These are phyloP conservation scores for Odocoileus virginianus DNA, from an alignment of 2,113 vertebrate genomes.

Conservation along the genomic window DNA sequence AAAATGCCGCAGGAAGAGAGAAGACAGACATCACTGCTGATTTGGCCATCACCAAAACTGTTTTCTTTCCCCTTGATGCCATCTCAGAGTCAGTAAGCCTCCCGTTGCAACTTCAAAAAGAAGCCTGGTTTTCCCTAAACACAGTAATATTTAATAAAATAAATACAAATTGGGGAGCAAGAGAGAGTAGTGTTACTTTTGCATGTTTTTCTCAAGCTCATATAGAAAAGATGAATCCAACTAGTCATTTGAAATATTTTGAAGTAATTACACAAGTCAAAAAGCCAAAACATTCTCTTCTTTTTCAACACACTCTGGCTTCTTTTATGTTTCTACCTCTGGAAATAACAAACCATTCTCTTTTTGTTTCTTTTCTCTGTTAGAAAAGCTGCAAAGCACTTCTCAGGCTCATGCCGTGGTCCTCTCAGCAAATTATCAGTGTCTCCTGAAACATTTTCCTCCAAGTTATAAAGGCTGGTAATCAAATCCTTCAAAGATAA, in stretches of 20 bases:
- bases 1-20: background rate
- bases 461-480: conserved; percentile 38
- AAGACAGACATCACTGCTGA: background rate
- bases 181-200: background rate
- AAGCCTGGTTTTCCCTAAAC: background rate
- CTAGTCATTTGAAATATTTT: background rate
- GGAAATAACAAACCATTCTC: background rate
- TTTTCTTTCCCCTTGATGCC: background rate
- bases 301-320: background rate
- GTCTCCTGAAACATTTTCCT: conserved; percentile 42
- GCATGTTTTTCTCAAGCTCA: background rate
- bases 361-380: background rate
- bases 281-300: background rate
- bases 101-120: background rate
- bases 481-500: conserved; percentile 12
- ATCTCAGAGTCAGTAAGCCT: background rate
- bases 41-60: too few species aligned
- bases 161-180: background rate
- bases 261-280: background rate
- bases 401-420: background rate
- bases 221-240: conserved; percentile 3
- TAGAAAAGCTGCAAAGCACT: background rate
- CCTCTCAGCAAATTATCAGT: conserved; percentile 51
- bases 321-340: background rate
- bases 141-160: background rate